Conservation (phyloP, 2,797 vertebrate genomes). For the Hafferia zeledoni region DNA sequence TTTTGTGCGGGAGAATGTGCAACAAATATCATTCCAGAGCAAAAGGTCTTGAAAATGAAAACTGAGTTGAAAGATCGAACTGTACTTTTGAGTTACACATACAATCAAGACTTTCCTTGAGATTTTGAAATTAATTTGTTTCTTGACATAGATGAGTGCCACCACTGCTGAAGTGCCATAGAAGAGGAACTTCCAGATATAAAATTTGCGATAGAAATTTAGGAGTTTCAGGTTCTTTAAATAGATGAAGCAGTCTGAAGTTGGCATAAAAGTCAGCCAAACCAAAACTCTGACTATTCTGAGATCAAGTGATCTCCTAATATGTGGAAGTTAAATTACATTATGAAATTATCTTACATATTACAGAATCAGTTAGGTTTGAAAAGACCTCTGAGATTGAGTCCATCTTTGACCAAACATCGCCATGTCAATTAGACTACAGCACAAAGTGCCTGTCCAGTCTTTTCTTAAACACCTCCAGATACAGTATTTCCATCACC, state of each 20-base stretch:
- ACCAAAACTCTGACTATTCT: not conserved
- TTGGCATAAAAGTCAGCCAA: not conserved
- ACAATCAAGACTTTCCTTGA: not conserved
- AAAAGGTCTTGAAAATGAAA: not conserved
- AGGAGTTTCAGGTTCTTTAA: not conserved
- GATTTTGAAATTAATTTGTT: not conserved
- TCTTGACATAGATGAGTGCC: not conserved
- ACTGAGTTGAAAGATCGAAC: not conserved
- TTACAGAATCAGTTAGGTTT: not conserved
- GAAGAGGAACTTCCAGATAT: not conserved
- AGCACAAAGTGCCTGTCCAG: not conserved
- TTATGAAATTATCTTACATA: not conserved
- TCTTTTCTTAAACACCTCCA: not conserved
- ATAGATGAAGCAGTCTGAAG: not conserved
- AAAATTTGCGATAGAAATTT: not conserved
- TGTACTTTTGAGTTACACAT: not conserved
- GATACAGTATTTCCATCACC: not conserved
- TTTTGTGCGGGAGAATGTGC: not conserved
- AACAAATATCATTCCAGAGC: not conserved
- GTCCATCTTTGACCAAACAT: not conserved
- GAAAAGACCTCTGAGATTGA: not conserved
- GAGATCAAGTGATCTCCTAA: not conserved
- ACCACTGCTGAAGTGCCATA: not conserved
- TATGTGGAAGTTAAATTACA: not conserved
- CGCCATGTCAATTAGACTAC: not conserved